Percentiles rank a stretch among this genome's conserved stretches.
Evolutionary conservation across 2,113 vertebrate species (phyloP).

Genomic region (Gadus chalcogrammus): DNA sequence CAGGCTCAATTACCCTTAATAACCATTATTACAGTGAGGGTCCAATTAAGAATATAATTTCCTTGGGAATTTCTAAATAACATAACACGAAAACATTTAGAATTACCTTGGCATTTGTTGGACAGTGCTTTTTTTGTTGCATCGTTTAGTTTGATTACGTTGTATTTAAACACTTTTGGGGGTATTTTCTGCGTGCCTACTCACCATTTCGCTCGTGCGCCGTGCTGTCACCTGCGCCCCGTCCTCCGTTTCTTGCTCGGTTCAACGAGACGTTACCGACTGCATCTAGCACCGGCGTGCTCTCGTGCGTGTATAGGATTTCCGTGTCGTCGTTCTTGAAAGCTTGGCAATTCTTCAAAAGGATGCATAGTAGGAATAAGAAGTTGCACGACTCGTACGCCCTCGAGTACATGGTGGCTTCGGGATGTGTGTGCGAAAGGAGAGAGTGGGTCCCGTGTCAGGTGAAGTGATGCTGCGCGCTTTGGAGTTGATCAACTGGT

Average conservation of each 20-base stretch:
- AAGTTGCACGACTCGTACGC: constrained; percentile 73
- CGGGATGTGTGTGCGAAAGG: constrained; percentile 10
- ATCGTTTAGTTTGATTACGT: background rate
- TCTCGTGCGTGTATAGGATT: constrained; percentile 81
- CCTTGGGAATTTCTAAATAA: background rate
- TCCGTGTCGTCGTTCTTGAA: constrained; percentile 94
- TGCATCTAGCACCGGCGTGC: constrained; percentile 70
- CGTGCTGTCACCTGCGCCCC: constrained; percentile 63
- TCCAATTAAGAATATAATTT: constrained; percentile 12
- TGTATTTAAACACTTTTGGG: background rate
- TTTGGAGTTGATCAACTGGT: background rate
- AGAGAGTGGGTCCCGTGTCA: background rate
- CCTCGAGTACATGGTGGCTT: constrained; percentile 76
- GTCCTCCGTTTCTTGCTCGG: constrained; percentile 85
- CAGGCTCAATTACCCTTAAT: too few species aligned
- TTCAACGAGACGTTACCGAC: constrained; percentile 84
- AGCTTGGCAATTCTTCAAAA: constrained; percentile 79
- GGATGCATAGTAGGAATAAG: constrained; percentile 77
- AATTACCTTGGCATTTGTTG: background rate
- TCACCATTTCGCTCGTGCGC: constrained; percentile 82
- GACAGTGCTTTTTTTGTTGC: background rate
- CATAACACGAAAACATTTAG: background rate
- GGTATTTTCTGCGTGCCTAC: constrained; percentile 30
- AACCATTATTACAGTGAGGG: constrained; percentile 9
- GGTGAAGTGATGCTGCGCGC: background rate